These are phyloP conservation scores for Hesperia comma DNA, from an alignment of 2,888 invertebrate genomes.

Conservation along the genomic window DNA sequence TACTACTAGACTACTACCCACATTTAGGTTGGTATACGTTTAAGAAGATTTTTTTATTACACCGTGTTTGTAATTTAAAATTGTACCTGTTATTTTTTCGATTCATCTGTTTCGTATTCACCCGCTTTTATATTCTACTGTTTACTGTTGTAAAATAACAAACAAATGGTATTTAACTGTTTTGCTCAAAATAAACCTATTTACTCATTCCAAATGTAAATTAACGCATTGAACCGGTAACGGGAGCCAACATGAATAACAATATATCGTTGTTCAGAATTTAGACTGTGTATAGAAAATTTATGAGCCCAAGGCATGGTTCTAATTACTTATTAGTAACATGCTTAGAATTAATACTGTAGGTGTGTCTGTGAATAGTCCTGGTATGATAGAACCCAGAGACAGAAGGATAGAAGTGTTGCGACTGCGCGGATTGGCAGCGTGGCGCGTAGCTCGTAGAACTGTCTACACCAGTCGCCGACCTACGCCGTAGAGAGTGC, in stretches of 20 bases:
- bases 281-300: not conserved
- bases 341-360: conserved; percentile 9
- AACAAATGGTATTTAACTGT: not conserved
- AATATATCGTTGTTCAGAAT: conserved; percentile 2
- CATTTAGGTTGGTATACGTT: no score
- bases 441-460: conserved; percentile 57
- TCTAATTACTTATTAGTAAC: conserved; percentile 8
- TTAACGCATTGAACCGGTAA: not conserved
- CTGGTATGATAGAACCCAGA: conserved; percentile 45
- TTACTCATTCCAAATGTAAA: conserved; percentile 1
- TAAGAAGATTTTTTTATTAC: no score
- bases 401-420: conserved; percentile 48
- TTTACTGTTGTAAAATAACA: not conserved
- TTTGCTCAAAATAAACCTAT: not conserved
- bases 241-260: not conserved
- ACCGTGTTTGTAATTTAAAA: no score
- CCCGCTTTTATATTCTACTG: not conserved
- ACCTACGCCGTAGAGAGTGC: conserved; percentile 53
- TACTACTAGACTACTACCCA: no score
- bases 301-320: not conserved
- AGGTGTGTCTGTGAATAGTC: conserved; percentile 38
- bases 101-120: not conserved
- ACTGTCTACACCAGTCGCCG: conserved; percentile 61
- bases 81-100: no score
- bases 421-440: conserved; percentile 75